These are phyloP conservation scores for Paguma larvata DNA, from an alignment of 2,797 vertebrate genomes.

Conservation along the genomic window DNA sequence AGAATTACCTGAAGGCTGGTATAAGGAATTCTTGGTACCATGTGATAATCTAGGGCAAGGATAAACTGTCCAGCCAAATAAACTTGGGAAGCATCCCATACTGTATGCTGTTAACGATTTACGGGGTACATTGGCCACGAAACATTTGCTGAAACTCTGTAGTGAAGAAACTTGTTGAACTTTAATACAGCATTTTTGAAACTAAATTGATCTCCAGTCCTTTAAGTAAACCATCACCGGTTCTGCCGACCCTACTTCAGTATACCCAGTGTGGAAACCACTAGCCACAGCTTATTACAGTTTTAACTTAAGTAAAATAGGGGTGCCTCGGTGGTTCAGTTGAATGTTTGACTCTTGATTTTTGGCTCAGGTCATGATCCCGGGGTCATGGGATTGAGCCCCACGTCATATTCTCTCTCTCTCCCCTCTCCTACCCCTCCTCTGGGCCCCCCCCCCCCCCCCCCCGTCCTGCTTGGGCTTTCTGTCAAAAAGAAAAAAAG, in stretches of 20 bases:
- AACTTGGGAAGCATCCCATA: neutral
- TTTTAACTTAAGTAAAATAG: conserved; percentile 4
- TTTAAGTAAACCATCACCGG: neutral
- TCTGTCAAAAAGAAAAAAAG: no score
- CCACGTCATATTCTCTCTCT: no score
- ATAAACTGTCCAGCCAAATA: neutral
- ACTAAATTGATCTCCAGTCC: neutral
- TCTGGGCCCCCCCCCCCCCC: no score
- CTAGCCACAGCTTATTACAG: neutral
- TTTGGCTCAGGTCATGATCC: no score
- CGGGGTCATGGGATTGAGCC: no score
- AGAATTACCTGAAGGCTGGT: neutral
- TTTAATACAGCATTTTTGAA: neutral
- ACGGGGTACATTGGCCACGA: neutral
- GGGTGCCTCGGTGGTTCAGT: no score
- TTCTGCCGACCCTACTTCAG: neutral
- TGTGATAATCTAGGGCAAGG: neutral
- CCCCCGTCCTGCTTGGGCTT: no score
- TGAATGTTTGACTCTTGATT: no score
- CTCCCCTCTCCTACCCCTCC: no score
- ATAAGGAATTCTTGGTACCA: neutral
- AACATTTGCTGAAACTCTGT: neutral
- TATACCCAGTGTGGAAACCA: neutral
- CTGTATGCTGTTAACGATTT: neutral
- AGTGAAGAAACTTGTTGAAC: neutral